These are phyloP conservation scores for Solea senegalensis DNA, from an alignment of 2,113 vertebrate species.

Conservation along the genomic window DNA sequence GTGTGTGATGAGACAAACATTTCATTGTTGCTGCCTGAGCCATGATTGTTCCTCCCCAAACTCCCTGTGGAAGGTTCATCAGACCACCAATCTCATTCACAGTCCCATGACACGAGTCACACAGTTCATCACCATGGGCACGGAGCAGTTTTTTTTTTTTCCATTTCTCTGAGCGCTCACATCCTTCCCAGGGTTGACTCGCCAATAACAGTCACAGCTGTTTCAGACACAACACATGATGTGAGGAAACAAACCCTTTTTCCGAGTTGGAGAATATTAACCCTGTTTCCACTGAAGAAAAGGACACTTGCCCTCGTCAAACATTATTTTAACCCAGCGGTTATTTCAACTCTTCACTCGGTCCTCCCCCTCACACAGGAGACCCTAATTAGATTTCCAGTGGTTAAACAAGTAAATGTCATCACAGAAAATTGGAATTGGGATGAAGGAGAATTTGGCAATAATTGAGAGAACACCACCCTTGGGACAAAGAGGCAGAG, in stretches of 20 bases:
- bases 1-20: slow-evolving; percentile 44
- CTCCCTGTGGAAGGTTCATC: slow-evolving; percentile 45
- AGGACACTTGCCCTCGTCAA: slow-evolving; percentile 5
- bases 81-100: slow-evolving; percentile 27
- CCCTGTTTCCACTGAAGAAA: slow-evolving; percentile 4
- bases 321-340: slow-evolving; percentile 23
- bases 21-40: slow-evolving; percentile 51
- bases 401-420: slow-evolving; percentile 50
- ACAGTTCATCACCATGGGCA: slow-evolving; percentile 35
- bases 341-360: slow-evolving; percentile 56
- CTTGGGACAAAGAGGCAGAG: slow-evolving; percentile 41
- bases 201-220: not conserved
- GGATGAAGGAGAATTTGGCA: slow-evolving; percentile 68
- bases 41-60: slow-evolving; percentile 28
- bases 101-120: slow-evolving; percentile 73
- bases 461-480: slow-evolving; percentile 66
- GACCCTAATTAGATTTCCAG: slow-evolving; percentile 76
- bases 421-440: slow-evolving; percentile 66
- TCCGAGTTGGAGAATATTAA: not conserved
- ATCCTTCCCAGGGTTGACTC: not conserved
- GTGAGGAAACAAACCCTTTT: not conserved
- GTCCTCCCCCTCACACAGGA: slow-evolving; percentile 44
- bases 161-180: not conserved
- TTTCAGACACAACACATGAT: not conserved
- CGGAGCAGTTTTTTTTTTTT: slow-evolving; percentile 12